phyloP scores from a whole-genome alignment of 2,797 vertebrate species.

The Melanitta fusca region DNA sequence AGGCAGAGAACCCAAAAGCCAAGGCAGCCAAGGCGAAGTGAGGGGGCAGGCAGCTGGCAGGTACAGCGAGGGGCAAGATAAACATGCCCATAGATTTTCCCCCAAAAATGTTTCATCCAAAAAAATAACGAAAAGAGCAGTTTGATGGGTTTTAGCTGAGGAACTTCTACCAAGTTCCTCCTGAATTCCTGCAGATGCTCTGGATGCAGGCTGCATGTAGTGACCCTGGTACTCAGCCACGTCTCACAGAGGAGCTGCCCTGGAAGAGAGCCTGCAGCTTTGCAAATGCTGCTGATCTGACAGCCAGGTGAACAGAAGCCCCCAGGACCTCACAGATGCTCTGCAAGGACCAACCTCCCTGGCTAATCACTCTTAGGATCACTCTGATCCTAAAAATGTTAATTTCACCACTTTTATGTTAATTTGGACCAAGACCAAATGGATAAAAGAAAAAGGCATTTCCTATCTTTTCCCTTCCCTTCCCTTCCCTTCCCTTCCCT shows the following conservation, averaged over 20 bases:
- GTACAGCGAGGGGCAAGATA: not conserved
- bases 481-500: too few relatives aligned
- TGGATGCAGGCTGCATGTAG: not conserved
- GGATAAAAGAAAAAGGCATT: not conserved
- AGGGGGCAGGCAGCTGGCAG: not conserved
- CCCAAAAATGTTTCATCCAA: accelerated
- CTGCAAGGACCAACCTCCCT: accelerated
- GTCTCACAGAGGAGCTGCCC: not conserved
- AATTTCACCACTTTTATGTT: not conserved
- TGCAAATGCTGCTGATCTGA: not conserved
- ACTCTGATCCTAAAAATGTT: not conserved
- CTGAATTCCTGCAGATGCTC: not conserved
- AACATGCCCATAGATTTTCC: not conserved
- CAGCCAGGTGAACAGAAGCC: not conserved
- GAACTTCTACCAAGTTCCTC: not conserved
- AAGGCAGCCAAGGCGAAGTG: not conserved
- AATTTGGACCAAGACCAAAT: not conserved
- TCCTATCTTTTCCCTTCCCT: not conserved
- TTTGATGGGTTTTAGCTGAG: not conserved
- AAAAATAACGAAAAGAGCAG: accelerated
- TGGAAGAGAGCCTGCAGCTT: not conserved
- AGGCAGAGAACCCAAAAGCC: not conserved
- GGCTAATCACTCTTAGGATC: not conserved
- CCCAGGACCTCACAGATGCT: not conserved
- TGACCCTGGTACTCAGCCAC: not conserved